Evolutionary conservation across 2,888 invertebrate genomes (phyloP).

Genomic region (Operophtera brumata): DNA sequence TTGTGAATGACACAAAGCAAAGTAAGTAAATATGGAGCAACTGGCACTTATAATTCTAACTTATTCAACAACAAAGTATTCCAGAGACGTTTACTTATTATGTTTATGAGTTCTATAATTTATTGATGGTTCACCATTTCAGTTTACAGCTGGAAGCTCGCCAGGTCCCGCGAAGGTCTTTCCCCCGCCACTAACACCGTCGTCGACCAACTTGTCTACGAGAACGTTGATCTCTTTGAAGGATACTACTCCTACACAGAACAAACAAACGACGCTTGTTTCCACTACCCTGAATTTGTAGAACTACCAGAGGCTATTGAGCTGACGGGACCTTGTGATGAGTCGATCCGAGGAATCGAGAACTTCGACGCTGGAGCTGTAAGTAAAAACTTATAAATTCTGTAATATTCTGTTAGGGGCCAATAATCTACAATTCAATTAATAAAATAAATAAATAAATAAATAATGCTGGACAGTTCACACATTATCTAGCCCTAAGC

Average conservation of each 20-base stretch:
- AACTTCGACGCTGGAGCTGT: slow-evolving; percentile 51
- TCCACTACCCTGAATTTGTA: slow-evolving; percentile 61
- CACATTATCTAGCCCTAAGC: no score
- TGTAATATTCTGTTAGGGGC: no score
- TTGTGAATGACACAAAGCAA: slow-evolving; percentile 49
- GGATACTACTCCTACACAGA: slow-evolving; percentile 53
- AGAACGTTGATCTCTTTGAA: slow-evolving; percentile 51
- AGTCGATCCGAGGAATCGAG: slow-evolving; percentile 46
- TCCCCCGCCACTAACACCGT: slow-evolving; percentile 40
- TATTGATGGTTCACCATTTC: slow-evolving; percentile 14
- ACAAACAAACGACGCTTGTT: slow-evolving; percentile 56
- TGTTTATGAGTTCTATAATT: no score
- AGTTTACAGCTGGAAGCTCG: slow-evolving; percentile 72
- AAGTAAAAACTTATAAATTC: no score
- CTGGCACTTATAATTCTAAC: background rate
- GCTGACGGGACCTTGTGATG: slow-evolving; percentile 55
- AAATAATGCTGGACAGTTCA: no score
- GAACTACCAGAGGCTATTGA: slow-evolving; percentile 44
- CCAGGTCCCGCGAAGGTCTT: slow-evolving; percentile 47
- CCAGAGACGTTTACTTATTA: no score
- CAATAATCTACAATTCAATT: no score
- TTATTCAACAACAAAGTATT: background rate
- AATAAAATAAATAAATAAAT: background rate
- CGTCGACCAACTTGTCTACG: slow-evolving; percentile 45
- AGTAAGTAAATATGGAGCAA: slow-evolving; percentile 41